Evolutionary conservation across 1,140 invertebrate species (phyloP).

Genomic region (silkworm (Bombyx mori)): ASM3026992v2 NC_085126.1:2370001-2370500

Average conservation of each 20-base stretch:
- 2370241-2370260: slow-evolving; percentile 39
- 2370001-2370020: slow-evolving; percentile 1
- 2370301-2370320: slow-evolving; percentile 61
- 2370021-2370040: slow-evolving; percentile 41
- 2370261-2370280: slow-evolving; percentile 56
- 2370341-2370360: slow-evolving; percentile 71
- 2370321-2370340: slow-evolving; percentile 67
- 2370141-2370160: slow-evolving; percentile 50
- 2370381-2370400: slow-evolving; percentile 43
- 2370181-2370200: slow-evolving; percentile 31
- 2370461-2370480: slow-evolving; percentile 21
- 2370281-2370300: slow-evolving; percentile 32
- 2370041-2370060: slow-evolving; percentile 62
- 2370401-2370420: slow-evolving; percentile 9
- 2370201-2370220: slow-evolving; percentile 38
- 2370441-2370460: slow-evolving; percentile 53
- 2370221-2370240: slow-evolving; percentile 68
- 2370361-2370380: slow-evolving; percentile 45
- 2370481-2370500: slow-evolving; percentile 41
- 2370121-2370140: slow-evolving; percentile 12
- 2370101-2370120: slow-evolving; percentile 27
- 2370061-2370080: slow-evolving; percentile 25
- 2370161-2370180: slow-evolving; percentile 10
- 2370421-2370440: slow-evolving; percentile 11
- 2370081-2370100: slow-evolving; percentile 60